Percentiles rank a stretch among this genome's conserved stretches.
Conservation (phyloP, 2,888 invertebrate genomes). For the Periphyllus acericola region DNA sequence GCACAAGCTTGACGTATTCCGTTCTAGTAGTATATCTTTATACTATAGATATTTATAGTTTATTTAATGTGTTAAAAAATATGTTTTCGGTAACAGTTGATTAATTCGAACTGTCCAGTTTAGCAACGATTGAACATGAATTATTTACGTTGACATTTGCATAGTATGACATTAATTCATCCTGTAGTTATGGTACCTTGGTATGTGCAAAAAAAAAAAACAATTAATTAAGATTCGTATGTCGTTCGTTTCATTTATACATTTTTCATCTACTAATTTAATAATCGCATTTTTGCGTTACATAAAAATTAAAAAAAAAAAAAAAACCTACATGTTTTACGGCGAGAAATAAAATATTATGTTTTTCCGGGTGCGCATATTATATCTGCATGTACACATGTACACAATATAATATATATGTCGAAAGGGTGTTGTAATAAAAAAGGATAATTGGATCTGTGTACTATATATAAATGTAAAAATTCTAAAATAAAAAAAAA, state of each 20-base stretch:
- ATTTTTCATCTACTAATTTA: constrained; percentile 19
- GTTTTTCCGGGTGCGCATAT: not conserved
- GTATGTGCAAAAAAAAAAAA: not conserved
- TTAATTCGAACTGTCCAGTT: no score
- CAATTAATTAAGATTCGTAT: not conserved
- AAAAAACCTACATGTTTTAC: not conserved
- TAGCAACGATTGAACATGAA: no score
- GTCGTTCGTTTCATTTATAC: not conserved
- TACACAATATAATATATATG: not conserved
- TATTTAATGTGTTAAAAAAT: no score
- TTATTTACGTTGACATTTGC: no score
- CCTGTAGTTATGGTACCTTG: no score
- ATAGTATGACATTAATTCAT: no score
- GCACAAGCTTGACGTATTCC: no score
- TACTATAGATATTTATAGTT: no score
- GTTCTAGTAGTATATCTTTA: no score
- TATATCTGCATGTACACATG: not conserved
- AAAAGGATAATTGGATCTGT: constrained; percentile 48
- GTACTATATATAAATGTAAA: constrained; percentile 19
- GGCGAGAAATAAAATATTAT: constrained; percentile 16
- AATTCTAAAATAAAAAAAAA: constrained; percentile 25
- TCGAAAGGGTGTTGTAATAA: constrained; percentile 42
- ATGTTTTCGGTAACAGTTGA: no score
- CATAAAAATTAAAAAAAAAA: not conserved
- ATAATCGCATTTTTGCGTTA: constrained; percentile 14